These are phyloP conservation scores for Lipotes vexillifer DNA, from an alignment of 2,113 vertebrate species.

Conservation along the genomic window DNA sequence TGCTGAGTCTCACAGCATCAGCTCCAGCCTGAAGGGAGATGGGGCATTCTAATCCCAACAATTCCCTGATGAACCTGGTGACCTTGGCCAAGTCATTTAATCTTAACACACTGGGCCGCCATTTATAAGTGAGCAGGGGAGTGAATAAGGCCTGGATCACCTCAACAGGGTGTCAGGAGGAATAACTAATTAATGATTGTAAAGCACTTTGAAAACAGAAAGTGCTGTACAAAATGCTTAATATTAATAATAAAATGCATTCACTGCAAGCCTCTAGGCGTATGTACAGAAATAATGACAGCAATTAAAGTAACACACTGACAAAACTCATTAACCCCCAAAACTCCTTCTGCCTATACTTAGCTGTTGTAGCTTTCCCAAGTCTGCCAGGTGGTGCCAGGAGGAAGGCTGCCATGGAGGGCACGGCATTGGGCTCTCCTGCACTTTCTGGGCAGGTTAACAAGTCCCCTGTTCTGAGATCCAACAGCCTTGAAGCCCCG, in stretches of 20 bases:
- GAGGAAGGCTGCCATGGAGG: background rate
- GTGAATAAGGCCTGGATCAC: constrained; percentile 49
- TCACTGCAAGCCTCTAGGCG: constrained; percentile 69
- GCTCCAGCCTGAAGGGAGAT: background rate
- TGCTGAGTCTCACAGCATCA: background rate
- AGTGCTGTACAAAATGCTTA: constrained; percentile 74
- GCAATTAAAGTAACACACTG: constrained; percentile 73
- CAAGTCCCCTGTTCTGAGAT: background rate
- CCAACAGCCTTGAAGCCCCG: background rate
- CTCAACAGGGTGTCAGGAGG: constrained; percentile 60
- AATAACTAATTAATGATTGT: constrained; percentile 77
- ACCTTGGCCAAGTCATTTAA: constrained; percentile 71
- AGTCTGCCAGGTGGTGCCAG: background rate
- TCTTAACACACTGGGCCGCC: background rate
- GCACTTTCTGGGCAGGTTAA: background rate
- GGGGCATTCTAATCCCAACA: constrained; percentile 30
- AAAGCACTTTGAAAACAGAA: constrained; percentile 75
- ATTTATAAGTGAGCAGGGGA: constrained; percentile 37
- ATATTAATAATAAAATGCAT: constrained; percentile 78
- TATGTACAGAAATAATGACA: constrained; percentile 73
- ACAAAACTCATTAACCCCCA: constrained; percentile 77
- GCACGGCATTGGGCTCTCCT: background rate
- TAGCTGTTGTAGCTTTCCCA: constrained; percentile 13
- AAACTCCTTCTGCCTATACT: constrained; percentile 61
- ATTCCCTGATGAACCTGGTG: constrained; percentile 49